These are phyloP conservation scores for Eristalis tenax DNA, from an alignment of 2,888 invertebrate genomes.

Conservation along the genomic window DNA sequence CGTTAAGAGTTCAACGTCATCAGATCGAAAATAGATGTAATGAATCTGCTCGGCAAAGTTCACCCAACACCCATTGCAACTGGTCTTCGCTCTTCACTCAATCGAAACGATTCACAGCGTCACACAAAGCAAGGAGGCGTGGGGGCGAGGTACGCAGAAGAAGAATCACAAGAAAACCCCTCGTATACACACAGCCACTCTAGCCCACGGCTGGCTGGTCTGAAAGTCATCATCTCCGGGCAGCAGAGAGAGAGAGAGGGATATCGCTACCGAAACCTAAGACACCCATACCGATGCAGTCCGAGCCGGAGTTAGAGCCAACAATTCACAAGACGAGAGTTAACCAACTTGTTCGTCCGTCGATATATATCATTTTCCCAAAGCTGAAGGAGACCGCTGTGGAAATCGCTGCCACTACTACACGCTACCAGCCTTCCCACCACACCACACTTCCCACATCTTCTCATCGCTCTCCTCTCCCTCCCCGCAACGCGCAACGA, in stretches of 20 bases:
- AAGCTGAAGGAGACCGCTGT: conserved; percentile 47
- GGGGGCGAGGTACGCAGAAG: conserved; percentile 3
- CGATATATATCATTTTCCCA: conserved; percentile 61
- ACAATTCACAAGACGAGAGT: not conserved
- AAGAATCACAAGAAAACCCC: not conserved
- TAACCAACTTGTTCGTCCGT: conserved; percentile 60
- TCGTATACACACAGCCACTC: not conserved
- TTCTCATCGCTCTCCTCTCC: not conserved
- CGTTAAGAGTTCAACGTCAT: not conserved
- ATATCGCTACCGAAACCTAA: conserved; percentile 49
- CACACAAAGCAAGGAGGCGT: conserved; percentile 12
- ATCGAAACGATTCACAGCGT: not conserved
- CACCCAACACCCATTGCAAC: conserved; percentile 58
- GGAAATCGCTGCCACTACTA: conserved; percentile 47
- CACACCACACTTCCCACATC: not conserved
- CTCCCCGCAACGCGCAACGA: not conserved
- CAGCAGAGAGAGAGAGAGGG: not conserved
- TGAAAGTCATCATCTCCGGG: not conserved
- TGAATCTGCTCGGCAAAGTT: conserved; percentile 47
- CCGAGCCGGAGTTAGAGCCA: conserved; percentile 9
- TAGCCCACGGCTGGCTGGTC: not conserved
- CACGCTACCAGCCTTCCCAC: not conserved
- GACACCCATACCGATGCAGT: not conserved
- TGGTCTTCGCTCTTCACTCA: conserved; percentile 9
- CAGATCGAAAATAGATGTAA: not conserved